phyloP scores from a whole-genome alignment of 2,888 invertebrate species.

The Choristoneura rosaceana region DNA sequence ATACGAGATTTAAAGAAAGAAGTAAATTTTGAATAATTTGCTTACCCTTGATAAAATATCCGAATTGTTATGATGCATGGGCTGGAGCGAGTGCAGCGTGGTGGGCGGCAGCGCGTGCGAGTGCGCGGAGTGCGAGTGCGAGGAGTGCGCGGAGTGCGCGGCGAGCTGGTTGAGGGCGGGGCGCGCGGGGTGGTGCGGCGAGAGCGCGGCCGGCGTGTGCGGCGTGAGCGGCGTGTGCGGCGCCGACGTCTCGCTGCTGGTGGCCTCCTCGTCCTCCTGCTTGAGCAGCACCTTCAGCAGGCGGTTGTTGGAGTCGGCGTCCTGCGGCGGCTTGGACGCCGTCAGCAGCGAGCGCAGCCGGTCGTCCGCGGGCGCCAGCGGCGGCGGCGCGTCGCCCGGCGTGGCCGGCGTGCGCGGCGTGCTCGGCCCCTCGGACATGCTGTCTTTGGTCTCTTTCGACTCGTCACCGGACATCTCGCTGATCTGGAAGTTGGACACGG shows the following conservation, averaged over 20 bases:
- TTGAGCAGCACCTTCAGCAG: slow-evolving; percentile 76
- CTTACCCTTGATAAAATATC: slow-evolving; percentile 85
- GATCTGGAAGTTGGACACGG: slow-evolving; percentile 85
- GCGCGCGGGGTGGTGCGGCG: slow-evolving; percentile 52
- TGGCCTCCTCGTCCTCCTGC: slow-evolving; percentile 78
- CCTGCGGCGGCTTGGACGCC: slow-evolving; percentile 71
- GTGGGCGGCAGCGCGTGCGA: slow-evolving; percentile 45
- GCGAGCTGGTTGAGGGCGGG: slow-evolving; percentile 54
- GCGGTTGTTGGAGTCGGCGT: slow-evolving; percentile 68
- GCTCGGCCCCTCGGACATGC: slow-evolving; percentile 61
- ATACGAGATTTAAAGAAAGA: no score
- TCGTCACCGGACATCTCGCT: slow-evolving; percentile 86
- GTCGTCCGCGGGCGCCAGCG: slow-evolving; percentile 61
- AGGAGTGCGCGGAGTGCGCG: slow-evolving; percentile 57
- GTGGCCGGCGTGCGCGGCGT: slow-evolving; percentile 68
- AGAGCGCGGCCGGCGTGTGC: slow-evolving; percentile 56
- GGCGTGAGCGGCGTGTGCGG: slow-evolving; percentile 77
- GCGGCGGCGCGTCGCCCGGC: slow-evolving; percentile 64
- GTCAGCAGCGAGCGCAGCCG: slow-evolving; percentile 86
- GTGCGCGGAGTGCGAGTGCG: slow-evolving; percentile 54
- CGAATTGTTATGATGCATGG: slow-evolving; percentile 70
- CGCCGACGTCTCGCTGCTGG: slow-evolving; percentile 74
- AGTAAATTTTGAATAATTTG: slow-evolving; percentile 18
- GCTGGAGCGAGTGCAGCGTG: slow-evolving; percentile 49
- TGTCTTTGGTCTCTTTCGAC: slow-evolving; percentile 79